Base-by-base conservation (phyloP, 2,797 vertebrate genomes). In the Chlorospingus flavigularis region DNA sequence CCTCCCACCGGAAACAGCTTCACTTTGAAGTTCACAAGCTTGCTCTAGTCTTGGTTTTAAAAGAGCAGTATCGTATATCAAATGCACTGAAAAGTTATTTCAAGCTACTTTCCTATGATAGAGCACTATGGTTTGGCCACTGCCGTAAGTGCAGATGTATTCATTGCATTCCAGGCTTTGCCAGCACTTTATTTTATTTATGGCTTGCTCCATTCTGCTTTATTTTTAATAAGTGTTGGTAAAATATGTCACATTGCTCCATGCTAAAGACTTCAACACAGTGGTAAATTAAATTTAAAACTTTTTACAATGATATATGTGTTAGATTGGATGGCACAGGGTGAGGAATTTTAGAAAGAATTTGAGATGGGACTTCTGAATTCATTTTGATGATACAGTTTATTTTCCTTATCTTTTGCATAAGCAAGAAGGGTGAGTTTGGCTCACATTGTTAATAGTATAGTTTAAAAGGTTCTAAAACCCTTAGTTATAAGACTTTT, bases 101-200 rank as follows among this genome's bases (percentile, higher is more conserved):
- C 92, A 81, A 89, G 80, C 88, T 94, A 79, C 91, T 92, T 93
- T 92, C 39, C 75, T 92, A 30, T 90, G 90, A 95, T 93, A 86
- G 94, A 96, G 88, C 63, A 45, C 66, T 93, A 72, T 40, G 35
- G 24, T 68, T 89, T 93, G 71, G 85, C 92, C 66, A 54, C 28
- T 72, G 79, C 39, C 73, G 7, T 50, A 87, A 91, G 76, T 82
- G 65, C 66, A 80, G 86, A 93, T 86, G 53, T 87, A 79, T 79
- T 94, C 35, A 42, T 40, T 86, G 73, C 91, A 66, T 95, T 88
- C 91, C 82, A 68, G 48, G 23, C 66, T 80, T 86, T 92, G 76
- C 70, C 79, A 86, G 54, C 1, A 14, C 57, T 83, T 86, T 68
- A 51, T 81, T 88, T 94, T 95, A 95, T 90, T 95, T 95, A 90